Base-by-base conservation (phyloP, 1,140 invertebrate species). In the Dendroctonus ponderosae region DNA sequence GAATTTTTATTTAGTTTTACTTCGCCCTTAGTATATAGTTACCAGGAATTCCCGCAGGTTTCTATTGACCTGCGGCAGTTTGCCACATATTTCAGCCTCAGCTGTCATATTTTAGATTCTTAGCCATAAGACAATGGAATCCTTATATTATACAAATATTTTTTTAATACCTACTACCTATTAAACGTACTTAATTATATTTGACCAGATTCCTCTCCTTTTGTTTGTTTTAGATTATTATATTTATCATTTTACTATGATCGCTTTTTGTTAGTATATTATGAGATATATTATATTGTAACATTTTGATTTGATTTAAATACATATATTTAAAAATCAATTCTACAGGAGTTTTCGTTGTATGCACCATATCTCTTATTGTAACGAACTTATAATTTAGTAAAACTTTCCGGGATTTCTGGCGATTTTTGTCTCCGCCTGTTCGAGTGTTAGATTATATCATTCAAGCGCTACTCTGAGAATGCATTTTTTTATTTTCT, bases 251-350 rank as follows among this genome's bases (percentile, higher is more conserved):
- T 58, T 68, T 62, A 62, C n/a, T 61, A 70, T 68, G 50, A 62
- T 71, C 46, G 67, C 64, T 66, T 71, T 68, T 69, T 69, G 62
- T 71, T 71, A 66, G 63, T 63, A 54, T 70, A 69, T 69, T 65
- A 50, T 53, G 14, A 65, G 56, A 64, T 69, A 67, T 69, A 68
- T 71, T 69, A 68, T 69, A 67, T 70, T 70, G 54, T 71, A 71
- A 71, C 69, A 71, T 69, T 66, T 66, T 69, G 57, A 71, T 71
- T 70, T 69, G 63, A 71, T 69, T 71, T 69, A 57, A 71, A 60
- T 67, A 67, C 7, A 68, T 37, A 65, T 52, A 46, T 65, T 54
- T 26, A 64, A 56, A 56, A 53, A 14, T 11, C 14, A 48, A 14
- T 8, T 7, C 46, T 48, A 26, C 1, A 26, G 26, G 26, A 26